These are phyloP conservation scores for Bathynomus jamesi DNA, from an alignment of 1,140 invertebrate species.

Conservation along the genomic window DNA sequence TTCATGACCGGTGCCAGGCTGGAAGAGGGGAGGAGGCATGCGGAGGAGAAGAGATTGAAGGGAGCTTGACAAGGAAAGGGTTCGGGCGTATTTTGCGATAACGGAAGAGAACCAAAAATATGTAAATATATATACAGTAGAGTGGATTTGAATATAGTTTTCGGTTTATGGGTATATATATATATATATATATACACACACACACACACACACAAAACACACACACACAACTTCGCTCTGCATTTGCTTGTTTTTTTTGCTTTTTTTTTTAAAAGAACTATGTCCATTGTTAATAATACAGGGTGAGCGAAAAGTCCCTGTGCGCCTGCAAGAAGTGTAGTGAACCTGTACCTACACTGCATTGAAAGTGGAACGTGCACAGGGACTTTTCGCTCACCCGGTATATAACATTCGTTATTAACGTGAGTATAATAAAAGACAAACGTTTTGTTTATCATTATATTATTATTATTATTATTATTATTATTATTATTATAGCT, in stretches of 20 bases:
- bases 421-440: too few species aligned
- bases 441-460: background rate
- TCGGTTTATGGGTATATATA: background rate
- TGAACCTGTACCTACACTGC: too few species aligned
- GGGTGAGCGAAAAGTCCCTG: too few species aligned
- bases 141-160: background rate
- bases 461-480: background rate
- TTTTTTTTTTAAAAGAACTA: too few species aligned
- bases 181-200: background rate
- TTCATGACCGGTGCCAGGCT: background rate
- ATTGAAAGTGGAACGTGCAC: too few species aligned
- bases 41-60: background rate
- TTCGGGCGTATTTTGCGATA: background rate
- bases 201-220: background rate
- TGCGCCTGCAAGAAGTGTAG: too few species aligned
- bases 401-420: too few species aligned
- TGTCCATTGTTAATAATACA: too few species aligned
- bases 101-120: constrained; percentile 1
- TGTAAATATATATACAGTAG: background rate
- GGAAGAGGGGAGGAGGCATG: background rate
- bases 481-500: background rate
- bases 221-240: too few species aligned
- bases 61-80: background rate
- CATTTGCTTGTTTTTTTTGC: too few species aligned
- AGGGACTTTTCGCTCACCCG: too few species aligned